Evolutionary conservation across 2,113 vertebrate genomes (phyloP), one percentile per base, ranked within the genome.

Genomic region (Mormoops blainvillei): DNA sequence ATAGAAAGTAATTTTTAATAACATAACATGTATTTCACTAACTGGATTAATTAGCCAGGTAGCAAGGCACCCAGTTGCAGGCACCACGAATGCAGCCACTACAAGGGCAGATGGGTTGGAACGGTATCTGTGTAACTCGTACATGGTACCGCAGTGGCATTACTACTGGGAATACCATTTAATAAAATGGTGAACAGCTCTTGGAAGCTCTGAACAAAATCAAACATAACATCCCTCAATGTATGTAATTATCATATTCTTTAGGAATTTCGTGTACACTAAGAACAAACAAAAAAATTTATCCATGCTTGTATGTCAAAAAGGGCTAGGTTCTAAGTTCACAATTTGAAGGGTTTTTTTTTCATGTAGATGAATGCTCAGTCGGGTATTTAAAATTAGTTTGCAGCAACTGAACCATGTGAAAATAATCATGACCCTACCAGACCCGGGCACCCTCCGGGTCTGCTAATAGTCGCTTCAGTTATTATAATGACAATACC

Each of bases 131-230:
- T 15, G 2, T 33, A 28, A 43, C 36, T 50, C 33, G 22, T 1
- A 38, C 19, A 19, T 1, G 26, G 20, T 7, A 24, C 7, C 4
- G 28, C 8, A n/a, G 9, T 2, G 0, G 5, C 13, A 36, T 19
- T 58, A 33, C 22, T 16, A 11, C 36, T 61, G 67, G 65, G 15
- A 12, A 93, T 16, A 26, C 0, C 26, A 33, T 58, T 68, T 67
- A 52, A 70, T 24, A 13, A 91, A 68, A 74, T 6, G 4, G 8
- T 50, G 20, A 67, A 24, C 14, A 43, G 10, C 16, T 63, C 11
- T 67, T 74, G 4, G 48, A 81, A 81, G 13, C 41, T 70, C 13
- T 67, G 54, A 76, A 28, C 26, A 48, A 89, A 93, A 77, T 12
- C 52, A 67, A 92, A 56, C 56, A 24, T 20, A 28, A 77, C 41